Base-by-base conservation (phyloP, 2,888 invertebrate species). In the Agrochola litura region DNA sequence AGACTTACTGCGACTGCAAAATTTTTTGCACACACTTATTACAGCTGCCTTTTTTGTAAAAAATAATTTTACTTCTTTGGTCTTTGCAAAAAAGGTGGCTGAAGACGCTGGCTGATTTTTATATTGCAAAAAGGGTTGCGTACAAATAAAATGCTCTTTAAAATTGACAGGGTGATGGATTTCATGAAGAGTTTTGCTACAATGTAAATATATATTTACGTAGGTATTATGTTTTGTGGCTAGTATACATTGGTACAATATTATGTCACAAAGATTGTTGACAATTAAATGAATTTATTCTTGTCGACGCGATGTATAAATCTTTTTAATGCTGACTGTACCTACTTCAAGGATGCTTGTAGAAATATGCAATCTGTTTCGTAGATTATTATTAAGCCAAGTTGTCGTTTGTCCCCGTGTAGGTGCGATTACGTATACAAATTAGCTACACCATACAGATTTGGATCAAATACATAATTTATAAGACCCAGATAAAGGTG, bases 381-480 rank as follows among this genome's bases (percentile, higher is more conserved):
- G 16, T 54, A 75, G 43, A 66, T 54, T 81, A 82, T 66, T 67
- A 65, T 54, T 52, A 43, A 49, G n/a, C 6, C 54, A 56, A 83
- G 79, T 54, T 30, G 60, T 52, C 49, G n/a, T 3, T 58, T 58
- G 37, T 63, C 63, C 8, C 70, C 67, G 81, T 63, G 82, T 80
- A 74, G 81, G 81, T 69, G 80, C 22, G 52, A 74, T 82, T 80
- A 82, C 46, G 67, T 80, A 80, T 58, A 84, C 82, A 82, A 84
- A 82, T 84, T 73, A 73, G 69, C 56, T 68, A 61, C 60, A 71
- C 67, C 73, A 80, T 54, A 74, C 70, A 82, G 81, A 71, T 80
- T 82, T 66, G 67, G 74, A 84, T 80, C 74, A 63, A 73, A 82
- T 82, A 74, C 84, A 82, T 82, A 22, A 84, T 82, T 63, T 67